phyloP scores from a whole-genome alignment of 2,113 vertebrate species.

The Colinus virginianus region DNA sequence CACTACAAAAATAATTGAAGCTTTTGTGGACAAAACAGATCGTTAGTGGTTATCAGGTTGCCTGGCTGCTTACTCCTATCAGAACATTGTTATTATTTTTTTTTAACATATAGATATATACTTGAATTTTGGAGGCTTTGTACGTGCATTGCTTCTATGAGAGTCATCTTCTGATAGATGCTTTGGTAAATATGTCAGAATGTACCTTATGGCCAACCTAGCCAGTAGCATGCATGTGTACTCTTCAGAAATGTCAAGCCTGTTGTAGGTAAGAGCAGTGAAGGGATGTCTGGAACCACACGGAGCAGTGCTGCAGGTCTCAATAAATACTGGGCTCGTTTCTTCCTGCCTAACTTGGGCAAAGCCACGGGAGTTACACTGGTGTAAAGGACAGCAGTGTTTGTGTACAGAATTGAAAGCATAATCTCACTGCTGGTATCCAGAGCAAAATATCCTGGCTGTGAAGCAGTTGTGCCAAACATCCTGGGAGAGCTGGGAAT shows the following conservation, averaged over 20 bases:
- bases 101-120: slow-evolving; percentile 1
- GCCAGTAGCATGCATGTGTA: background rate
- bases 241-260: slow-evolving; percentile 34
- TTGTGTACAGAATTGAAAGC: background rate
- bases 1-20: slow-evolving; percentile 10
- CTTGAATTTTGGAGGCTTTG: slow-evolving; percentile 60
- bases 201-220: slow-evolving; percentile 37
- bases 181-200: slow-evolving; percentile 31
- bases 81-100: background rate
- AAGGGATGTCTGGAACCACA: background rate
- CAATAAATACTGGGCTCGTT: background rate
- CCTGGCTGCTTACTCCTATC: slow-evolving; percentile 17
- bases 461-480: slow-evolving; percentile 27
- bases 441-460: background rate
- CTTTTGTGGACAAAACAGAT: background rate
- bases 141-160: slow-evolving; percentile 30
- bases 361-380: background rate
- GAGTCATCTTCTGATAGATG: slow-evolving; percentile 43
- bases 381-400: background rate
- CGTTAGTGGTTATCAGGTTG: background rate
- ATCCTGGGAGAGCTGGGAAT: background rate
- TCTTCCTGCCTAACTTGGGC: background rate
- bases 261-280: slow-evolving; percentile 14
- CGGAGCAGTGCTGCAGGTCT: background rate
- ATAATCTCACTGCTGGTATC: background rate